Evolutionary conservation across 2,113 vertebrate species (phyloP), one percentile per base, ranked within the genome.

Genomic region (Pseudopodoces humilis): DNA sequence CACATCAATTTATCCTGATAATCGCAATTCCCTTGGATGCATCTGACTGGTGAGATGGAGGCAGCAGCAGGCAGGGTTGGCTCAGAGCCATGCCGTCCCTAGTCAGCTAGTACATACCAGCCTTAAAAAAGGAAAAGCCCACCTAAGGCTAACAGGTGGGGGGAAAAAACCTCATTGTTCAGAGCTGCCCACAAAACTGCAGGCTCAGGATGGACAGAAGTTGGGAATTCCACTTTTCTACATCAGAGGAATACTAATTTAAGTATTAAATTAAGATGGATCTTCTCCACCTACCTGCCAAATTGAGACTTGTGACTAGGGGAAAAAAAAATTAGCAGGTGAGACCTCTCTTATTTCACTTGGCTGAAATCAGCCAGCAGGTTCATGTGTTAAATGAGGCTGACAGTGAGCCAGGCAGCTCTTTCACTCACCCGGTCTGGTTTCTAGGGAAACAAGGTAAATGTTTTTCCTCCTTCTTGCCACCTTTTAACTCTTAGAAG

Each of bases 391-490:
- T 88, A 81, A 86, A 80, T 12, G 43, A 90, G 56, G 90, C 83
- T 90, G 71, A 90, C 58, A 53, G 39, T 3, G 75, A 94, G 79
- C 64, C 88, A 93, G 88, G 55, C 90, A 81, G 86, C 81, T 79
- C 39, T 30, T 15, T 39, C 68, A 93, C 88, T 44, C 94, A 86
- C 20, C 3, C 19, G 74, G 94, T 71, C 96, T 86, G 76, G 96
- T 97, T 95, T 95, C 96, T 78, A 96, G 27, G 95, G 94, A 81
- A 94, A 97, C 96, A 82, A 92, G 80, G 94, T 96, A 96, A 97
- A 96, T 97, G 91, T 97, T 97, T 95, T 92, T 35, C 37, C 41
- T 87, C 43, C 31, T 93, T 6, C 53, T 71, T 10, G 21, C 80
- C 56, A 68, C 83, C 68, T 88, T 93, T 95, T 93, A 95, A 93